A percentile compares a stretch with the other conserved stretches of the same genome.
Evolutionary conservation across 2,797 vertebrate genomes (phyloP).

Genomic region (Galago senegalensis): DNA sequence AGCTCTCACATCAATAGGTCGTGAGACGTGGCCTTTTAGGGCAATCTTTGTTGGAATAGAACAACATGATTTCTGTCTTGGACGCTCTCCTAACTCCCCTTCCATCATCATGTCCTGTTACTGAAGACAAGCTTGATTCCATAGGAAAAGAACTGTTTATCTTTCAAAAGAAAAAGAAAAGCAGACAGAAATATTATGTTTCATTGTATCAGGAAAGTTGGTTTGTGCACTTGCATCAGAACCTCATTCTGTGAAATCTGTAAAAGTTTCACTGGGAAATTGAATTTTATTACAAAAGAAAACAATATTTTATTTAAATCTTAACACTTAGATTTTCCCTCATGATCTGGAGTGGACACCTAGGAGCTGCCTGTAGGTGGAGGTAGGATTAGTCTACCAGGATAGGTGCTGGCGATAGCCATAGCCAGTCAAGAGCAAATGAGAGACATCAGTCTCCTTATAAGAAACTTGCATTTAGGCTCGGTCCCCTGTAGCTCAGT

Average conservation of each 20-base stretch:
- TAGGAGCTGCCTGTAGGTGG: neutral
- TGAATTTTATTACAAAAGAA: conserved; percentile 30
- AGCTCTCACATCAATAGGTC: neutral
- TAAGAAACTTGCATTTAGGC: neutral
- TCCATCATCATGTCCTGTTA: neutral
- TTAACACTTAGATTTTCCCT: conserved; percentile 26
- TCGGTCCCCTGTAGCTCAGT: too few relatives aligned
- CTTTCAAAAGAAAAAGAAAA: neutral
- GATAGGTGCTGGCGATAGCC: neutral
- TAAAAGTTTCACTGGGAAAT: neutral
- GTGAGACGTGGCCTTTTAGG: neutral
- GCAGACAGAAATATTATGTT: neutral
- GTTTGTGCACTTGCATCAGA: neutral
- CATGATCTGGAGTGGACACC: neutral
- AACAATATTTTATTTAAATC: neutral
- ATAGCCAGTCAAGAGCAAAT: neutral
- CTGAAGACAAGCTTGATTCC: neutral
- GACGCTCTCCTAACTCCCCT: neutral
- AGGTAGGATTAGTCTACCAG: neutral
- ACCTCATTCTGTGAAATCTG: neutral
- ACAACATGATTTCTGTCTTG: neutral
- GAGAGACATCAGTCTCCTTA: neutral
- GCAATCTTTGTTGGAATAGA: neutral
- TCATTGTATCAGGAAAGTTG: neutral
- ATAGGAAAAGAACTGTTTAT: neutral